Base-by-base conservation (phyloP, 2,797 vertebrate genomes). In the Phataginus tetradactyla region DNA sequence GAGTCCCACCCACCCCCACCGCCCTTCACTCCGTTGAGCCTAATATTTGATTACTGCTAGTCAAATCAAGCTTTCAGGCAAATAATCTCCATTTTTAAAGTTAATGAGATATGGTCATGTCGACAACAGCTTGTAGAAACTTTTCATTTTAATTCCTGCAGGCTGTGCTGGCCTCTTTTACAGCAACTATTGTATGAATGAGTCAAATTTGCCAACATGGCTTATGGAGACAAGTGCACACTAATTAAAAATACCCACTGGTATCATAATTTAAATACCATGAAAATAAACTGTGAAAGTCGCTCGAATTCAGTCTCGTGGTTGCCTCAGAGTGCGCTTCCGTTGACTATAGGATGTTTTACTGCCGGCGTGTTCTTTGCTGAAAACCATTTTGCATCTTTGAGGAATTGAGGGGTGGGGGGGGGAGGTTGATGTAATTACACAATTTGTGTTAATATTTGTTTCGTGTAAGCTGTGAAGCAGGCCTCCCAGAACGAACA, bases 171-270 rank as follows among this genome's bases (percentile, higher is more conserved):
- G 98, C 98, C 98, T 98, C 98, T 98, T 98, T 98, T 98, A 98
- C 98, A 98, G 98, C 96, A 98, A 98, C 98, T 98, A 97, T 97
- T 96, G 97, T 96, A 98, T 98, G 98, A 98, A 98, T 98, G 98
- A 98, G 98, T 98, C 98, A 98, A 98, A 98, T 98, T 98, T 99
- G 98, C 98, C 98, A 98, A 98, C 98, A 98, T 98, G 98, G 98
- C 98, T 98, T 98, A 98, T 99, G 98, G 97, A 99, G 99, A 98
- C 99, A 98, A 99, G 98, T 98, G 98, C 98, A 98, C 98, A 98
- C 98, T 98, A 98, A 99, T 99, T 99, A 99, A 99, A 99, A 98
- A 99, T 98, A 98, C 98, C 98, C 98, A 98, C 98, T 98, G 98
- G 99, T 99, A 98, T 98, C 98, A 98, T 98, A 98, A 98, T 98